Evolutionary conservation across 2,113 vertebrate genomes (phyloP), one percentile per base, ranked within the genome.

Genomic region (Nibea albiflora): DNA sequence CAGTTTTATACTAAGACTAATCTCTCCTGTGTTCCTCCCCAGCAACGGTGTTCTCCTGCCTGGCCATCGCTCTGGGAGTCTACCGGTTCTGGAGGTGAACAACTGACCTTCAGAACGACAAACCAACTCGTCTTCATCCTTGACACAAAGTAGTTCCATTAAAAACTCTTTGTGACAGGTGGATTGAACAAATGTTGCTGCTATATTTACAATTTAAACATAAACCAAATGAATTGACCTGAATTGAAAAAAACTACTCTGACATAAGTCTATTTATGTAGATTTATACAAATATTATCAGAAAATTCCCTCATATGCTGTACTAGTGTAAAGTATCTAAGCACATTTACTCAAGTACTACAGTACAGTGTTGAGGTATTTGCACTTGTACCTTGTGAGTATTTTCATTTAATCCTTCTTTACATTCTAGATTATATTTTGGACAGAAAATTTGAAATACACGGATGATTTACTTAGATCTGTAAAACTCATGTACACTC

Each of bases 1-100:
- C 35, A 39, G 35, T 39, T 39, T 9, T 39, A 39, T 39, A 39
- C 8, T 39, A 9, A 39, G 35, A 7, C 35, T 7, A 9, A 9
- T 46, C 11, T 39, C 5, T 26, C 16, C 19, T 47, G 16, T 69
- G 22, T 72, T 47, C 58, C 69, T 80, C 62, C 84, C 19, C 94
- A 99, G 98, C 95, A 0, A 97, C 97, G 0, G 93, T 99, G 17
- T 99, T 99, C 91, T 95, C 96, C 65, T 99, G 97, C 90, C 94
- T 99, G 14, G 97, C 96, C 19, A 95, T 99, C 85, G 95, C 96
- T 11, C 86, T 99, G 91, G 96, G 96, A 58, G 95, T 98, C 90
- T 98, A 99, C 74, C 92, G 97, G 16, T 85, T 98, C 73, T 99
- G 97, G 98, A 97, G 96, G 63, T 96, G 95, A 95, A 73, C 65